Percentiles rank a stretch among this genome's conserved stretches.
Evolutionary conservation across 2,888 invertebrate genomes (phyloP).

Genomic region (Erannis defoliaria): DNA sequence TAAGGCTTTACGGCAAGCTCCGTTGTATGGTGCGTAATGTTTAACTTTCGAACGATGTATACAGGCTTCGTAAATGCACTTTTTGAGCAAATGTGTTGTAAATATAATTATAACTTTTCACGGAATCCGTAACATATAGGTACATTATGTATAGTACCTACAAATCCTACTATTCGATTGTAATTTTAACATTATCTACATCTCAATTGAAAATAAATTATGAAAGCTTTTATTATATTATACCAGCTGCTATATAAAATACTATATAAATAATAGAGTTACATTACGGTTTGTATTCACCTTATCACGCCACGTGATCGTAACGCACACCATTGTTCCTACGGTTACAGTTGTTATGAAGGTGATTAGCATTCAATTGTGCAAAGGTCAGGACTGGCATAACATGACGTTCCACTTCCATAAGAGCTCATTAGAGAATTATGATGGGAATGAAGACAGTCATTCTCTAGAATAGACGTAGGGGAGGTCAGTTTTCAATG

Average conservation of each 20-base stretch:
- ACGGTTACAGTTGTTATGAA: slow-evolving; percentile 25
- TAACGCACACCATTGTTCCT: slow-evolving; percentile 25
- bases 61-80: too few relatives aligned
- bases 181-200: not conserved
- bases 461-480: not conserved
- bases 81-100: too few relatives aligned
- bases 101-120: too few relatives aligned
- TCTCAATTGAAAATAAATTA: not conserved
- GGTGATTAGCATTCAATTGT: slow-evolving; percentile 29
- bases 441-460: not conserved
- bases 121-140: too few relatives aligned
- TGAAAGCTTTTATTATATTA: not conserved
- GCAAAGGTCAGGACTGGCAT: slow-evolving; percentile 31
- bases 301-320: slow-evolving; percentile 33
- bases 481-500: slow-evolving; percentile 3
- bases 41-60: too few relatives aligned
- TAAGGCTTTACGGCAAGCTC: too few relatives aligned
- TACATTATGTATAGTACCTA: not conserved
- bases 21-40: too few relatives aligned
- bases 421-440: slow-evolving; percentile 7
- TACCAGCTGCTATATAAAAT: slow-evolving; percentile 1
- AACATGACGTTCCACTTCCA: slow-evolving; percentile 8
- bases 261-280: slow-evolving; percentile 15
- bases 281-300: slow-evolving; percentile 4
- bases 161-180: not conserved